phyloP scores from a whole-genome alignment of 1,140 invertebrate species.

The Dreissena rostriformis region DNA sequence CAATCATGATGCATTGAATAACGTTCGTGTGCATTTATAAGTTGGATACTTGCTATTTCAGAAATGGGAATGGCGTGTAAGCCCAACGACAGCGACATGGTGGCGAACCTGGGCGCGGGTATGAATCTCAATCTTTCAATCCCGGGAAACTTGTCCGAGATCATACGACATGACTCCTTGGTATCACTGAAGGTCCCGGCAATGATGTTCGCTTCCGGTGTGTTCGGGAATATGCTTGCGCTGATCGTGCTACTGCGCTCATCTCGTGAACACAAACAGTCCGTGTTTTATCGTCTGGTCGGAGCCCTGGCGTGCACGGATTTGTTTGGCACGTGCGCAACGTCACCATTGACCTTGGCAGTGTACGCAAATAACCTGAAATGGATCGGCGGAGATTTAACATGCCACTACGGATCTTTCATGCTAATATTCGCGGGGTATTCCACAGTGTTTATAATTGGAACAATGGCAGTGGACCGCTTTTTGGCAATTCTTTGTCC shows the following conservation, averaged over 20 bases:
- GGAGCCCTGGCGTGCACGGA: conserved; percentile 70
- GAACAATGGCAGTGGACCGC: conserved; percentile 80
- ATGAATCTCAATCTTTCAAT: too few species aligned
- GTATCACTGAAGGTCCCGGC: conserved; percentile 46
- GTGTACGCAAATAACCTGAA: conserved; percentile 68
- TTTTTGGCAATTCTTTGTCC: conserved; percentile 79
- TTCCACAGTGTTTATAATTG: conserved; percentile 78
- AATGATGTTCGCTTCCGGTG: conserved; percentile 68
- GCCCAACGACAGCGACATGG: too few species aligned
- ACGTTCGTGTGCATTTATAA: too few species aligned
- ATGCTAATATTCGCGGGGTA: conserved; percentile 79
- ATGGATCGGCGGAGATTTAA: conserved; percentile 69
- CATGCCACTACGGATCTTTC: conserved; percentile 80
- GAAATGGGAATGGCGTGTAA: too few species aligned
- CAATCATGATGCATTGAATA: too few species aligned
- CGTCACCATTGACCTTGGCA: conserved; percentile 72
- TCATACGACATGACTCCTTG: background rate
- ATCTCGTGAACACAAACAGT: conserved; percentile 62
- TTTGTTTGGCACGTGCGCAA: conserved; percentile 70
- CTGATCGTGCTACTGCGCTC: conserved; percentile 66
- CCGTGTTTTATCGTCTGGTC: conserved; percentile 72
- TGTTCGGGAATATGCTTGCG: conserved; percentile 70
- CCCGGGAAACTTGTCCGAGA: background rate
- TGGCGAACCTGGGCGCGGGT: too few species aligned
- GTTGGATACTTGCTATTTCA: too few species aligned